These are phyloP conservation scores for Neogale vison DNA, from an alignment of 2,113 vertebrate species.

Conservation along the genomic window DNA sequence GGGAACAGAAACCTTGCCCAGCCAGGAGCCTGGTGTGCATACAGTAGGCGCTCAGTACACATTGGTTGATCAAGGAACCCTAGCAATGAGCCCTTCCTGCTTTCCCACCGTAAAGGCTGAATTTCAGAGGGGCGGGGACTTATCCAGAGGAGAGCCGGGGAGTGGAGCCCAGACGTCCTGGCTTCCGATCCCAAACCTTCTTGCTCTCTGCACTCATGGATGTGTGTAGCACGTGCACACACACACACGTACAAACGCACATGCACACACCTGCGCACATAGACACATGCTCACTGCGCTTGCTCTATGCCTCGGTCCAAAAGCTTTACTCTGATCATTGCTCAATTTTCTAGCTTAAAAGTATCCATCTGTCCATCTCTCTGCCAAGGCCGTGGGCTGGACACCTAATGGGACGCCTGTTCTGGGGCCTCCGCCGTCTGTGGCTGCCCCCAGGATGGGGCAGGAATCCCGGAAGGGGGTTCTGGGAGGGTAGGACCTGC, in stretches of 20 bases:
- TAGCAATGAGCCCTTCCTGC: background rate
- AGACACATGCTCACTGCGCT: background rate
- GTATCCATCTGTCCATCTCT: conserved; percentile 44
- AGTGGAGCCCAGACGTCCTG: background rate
- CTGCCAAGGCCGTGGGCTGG: conserved; percentile 45
- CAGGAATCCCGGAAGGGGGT: background rate
- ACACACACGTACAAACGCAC: too few relatives aligned
- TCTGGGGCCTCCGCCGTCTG: background rate
- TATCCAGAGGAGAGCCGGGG: background rate
- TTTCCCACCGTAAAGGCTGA: background rate
- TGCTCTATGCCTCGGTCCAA: background rate
- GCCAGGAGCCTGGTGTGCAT: background rate
- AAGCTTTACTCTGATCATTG: conserved; percentile 15
- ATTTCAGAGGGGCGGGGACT: background rate
- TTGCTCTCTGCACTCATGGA: background rate
- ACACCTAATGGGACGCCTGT: background rate
- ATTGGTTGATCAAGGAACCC: background rate
- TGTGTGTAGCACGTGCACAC: background rate
- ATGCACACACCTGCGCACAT: too few relatives aligned
- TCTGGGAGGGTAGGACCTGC: background rate
- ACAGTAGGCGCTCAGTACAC: background rate
- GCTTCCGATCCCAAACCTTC: background rate
- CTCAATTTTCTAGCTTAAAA: conserved; percentile 44
- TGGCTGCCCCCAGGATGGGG: background rate
- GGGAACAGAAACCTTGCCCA: background rate